These are phyloP conservation scores for Dicrurus megarhynchus DNA, from an alignment of 2,113 vertebrate genomes.

Conservation along the genomic window DNA sequence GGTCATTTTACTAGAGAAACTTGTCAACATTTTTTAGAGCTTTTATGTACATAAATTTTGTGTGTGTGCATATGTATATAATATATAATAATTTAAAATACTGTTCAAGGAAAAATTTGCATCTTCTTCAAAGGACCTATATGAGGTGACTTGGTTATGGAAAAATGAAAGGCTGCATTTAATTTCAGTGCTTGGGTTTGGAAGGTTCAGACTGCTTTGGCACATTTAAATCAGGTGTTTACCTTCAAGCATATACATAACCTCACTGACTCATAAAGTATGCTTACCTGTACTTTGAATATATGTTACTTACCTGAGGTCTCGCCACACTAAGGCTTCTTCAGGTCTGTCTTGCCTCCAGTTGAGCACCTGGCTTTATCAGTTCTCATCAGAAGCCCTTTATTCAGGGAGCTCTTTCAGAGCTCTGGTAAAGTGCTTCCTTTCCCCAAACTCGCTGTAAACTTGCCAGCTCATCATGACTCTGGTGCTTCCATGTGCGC, in stretches of 20 bases:
- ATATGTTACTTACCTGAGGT: background rate
- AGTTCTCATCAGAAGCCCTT: background rate
- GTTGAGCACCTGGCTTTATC: background rate
- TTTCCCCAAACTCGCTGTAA: background rate
- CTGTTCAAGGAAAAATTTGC: background rate
- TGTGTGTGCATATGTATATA: background rate
- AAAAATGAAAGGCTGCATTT: conserved; percentile 23
- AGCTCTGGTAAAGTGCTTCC: background rate
- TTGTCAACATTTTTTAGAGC: background rate
- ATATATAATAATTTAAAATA: background rate
- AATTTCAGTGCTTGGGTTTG: background rate
- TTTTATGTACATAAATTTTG: background rate
- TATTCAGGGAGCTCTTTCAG: background rate
- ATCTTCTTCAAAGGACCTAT: background rate
- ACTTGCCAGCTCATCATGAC: background rate
- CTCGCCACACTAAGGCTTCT: background rate
- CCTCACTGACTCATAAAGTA: background rate
- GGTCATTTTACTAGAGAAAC: background rate
- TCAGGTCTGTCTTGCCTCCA: background rate
- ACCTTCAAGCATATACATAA: background rate
- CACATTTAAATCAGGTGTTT: background rate
- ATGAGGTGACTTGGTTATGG: background rate
- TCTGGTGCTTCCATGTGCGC: background rate
- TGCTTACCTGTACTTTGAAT: background rate
- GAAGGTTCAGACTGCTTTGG: background rate